Base-by-base conservation (phyloP, 92 coral and sea anemone genomes). In the Montipora capitata region DNA sequence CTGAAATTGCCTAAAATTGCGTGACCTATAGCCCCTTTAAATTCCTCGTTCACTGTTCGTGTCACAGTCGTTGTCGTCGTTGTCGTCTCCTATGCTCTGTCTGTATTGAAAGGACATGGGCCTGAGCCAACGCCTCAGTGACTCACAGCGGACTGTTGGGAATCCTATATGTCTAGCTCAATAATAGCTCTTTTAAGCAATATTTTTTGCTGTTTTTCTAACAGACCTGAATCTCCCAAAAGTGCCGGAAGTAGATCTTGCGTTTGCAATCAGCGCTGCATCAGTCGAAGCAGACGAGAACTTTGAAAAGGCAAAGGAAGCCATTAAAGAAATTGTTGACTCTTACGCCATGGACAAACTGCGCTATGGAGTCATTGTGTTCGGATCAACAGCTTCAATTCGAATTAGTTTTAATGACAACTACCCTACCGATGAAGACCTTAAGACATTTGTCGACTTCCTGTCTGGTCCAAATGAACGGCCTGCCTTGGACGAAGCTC, bases 191-290 rank as follows among this genome's bases (percentile, higher is more conserved):
- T 27, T 27, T 27, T 27, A 27, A 1, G 35, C 35, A 27, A 27
- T 27, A 27, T 27, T 54, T 52, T 15, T 3, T 54, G 9, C 57
- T 17, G n/a, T 42, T 73, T 3, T 51, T 38, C 68, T 43, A 3
- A 39, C 77, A 83, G 94, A 69, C 81, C 93, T 58, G 81, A 78
- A 56, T 69, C 71, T 73, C 58, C 72, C 61, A 41, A 38, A 27
- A 15, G 78, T 88, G 3, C 95, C 94, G 18, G 82, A 85, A 27
- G 92, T 94, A 27, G 96, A 93, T 64, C 91, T 95, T 59, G 96
- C 74, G 2, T 91, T 95, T 72, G 98, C 98, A 41, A 85, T 95
- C 91, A 92, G 95, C 17, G 95, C 98, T 5, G 92, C 93, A 42
- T 88, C 96, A 17, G 85, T 78, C 18, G 73, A 87, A 13, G 92